Evolutionary conservation across 2,113 vertebrate species (phyloP).

Genomic region (Emydocephalus ijimae): DNA sequence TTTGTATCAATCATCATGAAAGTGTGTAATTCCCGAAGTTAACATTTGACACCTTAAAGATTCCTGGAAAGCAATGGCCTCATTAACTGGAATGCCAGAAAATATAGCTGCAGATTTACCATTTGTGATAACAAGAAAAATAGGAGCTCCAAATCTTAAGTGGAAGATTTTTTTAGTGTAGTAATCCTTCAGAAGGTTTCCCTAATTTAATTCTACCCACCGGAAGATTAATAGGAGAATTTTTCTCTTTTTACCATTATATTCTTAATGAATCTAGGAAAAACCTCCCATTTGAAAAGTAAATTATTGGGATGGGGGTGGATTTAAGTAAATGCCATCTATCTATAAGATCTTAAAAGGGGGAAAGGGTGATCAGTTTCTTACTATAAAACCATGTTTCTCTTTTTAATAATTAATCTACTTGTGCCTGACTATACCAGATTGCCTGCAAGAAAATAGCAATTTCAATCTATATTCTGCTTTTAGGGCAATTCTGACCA

Average conservation of each 20-base stretch:
- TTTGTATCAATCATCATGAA: neutral
- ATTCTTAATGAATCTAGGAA: neutral
- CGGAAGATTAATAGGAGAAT: neutral
- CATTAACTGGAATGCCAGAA: neutral
- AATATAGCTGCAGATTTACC: neutral
- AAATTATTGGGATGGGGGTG: neutral
- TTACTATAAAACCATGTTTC: neutral
- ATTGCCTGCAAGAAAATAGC: neutral
- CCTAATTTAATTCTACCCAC: neutral
- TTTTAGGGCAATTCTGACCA: neutral
- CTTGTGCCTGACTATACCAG: neutral
- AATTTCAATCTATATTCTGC: neutral
- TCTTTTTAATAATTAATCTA: neutral
- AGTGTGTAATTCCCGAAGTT: neutral
- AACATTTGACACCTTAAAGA: neutral
- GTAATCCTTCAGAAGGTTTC: neutral
- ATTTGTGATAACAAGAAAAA: neutral
- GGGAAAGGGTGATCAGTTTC: neutral
- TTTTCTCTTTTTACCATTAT: neutral
- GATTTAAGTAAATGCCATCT: neutral
- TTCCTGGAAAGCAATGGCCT: neutral
- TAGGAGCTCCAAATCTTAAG: neutral
- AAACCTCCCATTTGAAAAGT: neutral
- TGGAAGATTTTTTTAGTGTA: neutral
- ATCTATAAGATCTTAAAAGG: neutral